Evolutionary conservation across 2,888 invertebrate genomes (phyloP).

Genomic region (Pyrrhosoma nymphula): DNA sequence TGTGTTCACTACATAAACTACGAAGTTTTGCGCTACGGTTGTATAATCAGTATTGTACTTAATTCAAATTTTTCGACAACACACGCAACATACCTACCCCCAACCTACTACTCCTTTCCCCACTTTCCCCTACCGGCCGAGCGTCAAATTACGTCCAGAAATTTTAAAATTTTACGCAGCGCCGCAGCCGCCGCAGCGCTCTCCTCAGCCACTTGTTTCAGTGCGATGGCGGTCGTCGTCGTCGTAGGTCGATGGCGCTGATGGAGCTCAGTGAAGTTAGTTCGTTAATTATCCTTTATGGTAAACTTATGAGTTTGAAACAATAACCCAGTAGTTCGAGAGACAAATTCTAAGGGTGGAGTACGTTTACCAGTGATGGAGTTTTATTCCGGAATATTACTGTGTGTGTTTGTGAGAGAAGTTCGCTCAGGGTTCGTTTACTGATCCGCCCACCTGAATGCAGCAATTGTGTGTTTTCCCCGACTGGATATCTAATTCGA

Average conservation of each 20-base stretch:
- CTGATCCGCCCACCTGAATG: slow-evolving; percentile 32
- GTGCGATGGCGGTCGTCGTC: slow-evolving; percentile 25
- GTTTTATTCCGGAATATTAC: not conserved
- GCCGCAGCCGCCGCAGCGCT: not conserved
- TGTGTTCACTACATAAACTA: too few species aligned
- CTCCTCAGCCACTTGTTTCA: slow-evolving; percentile 4
- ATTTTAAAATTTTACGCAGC: not conserved
- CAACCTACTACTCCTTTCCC: not conserved
- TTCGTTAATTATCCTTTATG: not conserved
- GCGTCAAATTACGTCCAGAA: not conserved
- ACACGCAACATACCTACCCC: too few species aligned
- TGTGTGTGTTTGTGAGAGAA: slow-evolving; percentile 22
- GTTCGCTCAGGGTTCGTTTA: slow-evolving; percentile 19
- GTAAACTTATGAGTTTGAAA: not conserved
- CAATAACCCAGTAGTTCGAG: not conserved
- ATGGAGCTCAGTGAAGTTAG: not conserved
- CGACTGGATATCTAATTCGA: not conserved
- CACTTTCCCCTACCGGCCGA: not conserved
- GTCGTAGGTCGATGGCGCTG: not conserved
- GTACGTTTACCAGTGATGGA: not conserved
- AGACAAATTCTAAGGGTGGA: not conserved
- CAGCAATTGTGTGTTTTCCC: not conserved
- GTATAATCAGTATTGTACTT: too few species aligned
- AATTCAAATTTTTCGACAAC: too few species aligned
- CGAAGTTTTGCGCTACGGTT: too few species aligned